Evolutionary conservation across 2,113 vertebrate species (phyloP).

Genomic region (Synodontis membranacea): DNA sequence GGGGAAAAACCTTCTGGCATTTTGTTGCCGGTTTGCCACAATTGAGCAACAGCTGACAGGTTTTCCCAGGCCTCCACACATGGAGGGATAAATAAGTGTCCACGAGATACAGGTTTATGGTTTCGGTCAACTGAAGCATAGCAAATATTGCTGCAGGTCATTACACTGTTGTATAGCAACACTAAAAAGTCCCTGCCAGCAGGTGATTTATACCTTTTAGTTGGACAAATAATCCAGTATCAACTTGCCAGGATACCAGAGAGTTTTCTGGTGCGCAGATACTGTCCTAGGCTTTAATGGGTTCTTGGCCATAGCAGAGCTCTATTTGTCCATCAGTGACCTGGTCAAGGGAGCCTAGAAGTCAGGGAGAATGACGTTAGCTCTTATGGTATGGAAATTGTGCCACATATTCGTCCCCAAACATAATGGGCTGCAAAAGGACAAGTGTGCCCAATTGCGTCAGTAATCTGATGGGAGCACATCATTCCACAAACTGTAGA

Average conservation of each 20-base stretch:
- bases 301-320: not conserved
- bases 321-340: not conserved
- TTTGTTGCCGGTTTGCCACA: not conserved
- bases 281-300: constrained; percentile 4
- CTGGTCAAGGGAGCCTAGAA: constrained; percentile 8
- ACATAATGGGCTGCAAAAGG: not conserved
- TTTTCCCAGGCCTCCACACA: not conserved
- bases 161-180: constrained; percentile 24
- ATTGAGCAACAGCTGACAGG: not conserved
- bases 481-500: not conserved
- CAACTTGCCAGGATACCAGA: constrained; percentile 36
- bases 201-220: not conserved
- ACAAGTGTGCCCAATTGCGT: not conserved
- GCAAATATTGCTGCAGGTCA: constrained; percentile 15
- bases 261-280: not conserved
- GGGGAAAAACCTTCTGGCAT: not conserved
- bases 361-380: constrained; percentile 19
- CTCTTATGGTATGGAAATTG: constrained; percentile 5
- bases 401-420: not conserved
- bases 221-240: not conserved
- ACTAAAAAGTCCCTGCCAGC: not conserved
- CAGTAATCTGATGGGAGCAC: constrained; percentile 13
- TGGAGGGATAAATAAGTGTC: not conserved
- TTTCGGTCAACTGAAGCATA: not conserved
- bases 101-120: not conserved